These are phyloP conservation scores for Volucella inflata DNA, from an alignment of 2,888 invertebrate species.

Conservation along the genomic window DNA sequence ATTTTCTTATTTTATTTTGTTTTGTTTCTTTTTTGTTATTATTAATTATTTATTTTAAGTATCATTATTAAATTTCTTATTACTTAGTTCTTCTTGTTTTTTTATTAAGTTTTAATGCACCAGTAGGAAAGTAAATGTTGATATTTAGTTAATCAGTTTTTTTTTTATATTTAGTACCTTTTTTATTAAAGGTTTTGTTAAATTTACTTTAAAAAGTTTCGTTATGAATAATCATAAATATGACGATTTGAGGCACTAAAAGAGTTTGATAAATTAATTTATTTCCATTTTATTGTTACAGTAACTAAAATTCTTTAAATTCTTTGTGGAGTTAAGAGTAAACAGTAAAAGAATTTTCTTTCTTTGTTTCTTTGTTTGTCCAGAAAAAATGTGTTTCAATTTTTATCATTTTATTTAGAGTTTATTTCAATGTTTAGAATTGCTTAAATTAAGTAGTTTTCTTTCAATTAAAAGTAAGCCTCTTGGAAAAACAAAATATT, in stretches of 20 bases:
- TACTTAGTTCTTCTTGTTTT: conserved; percentile 51
- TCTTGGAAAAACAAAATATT: too few relatives aligned
- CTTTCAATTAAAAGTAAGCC: too few relatives aligned
- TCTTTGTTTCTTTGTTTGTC: neutral
- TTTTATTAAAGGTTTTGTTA: conserved; percentile 47
- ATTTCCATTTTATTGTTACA: conserved; percentile 75
- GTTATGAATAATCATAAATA: conserved; percentile 75
- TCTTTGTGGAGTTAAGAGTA: conserved; percentile 20
- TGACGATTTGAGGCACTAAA: conserved; percentile 76
- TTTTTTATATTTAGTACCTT: conserved; percentile 61
- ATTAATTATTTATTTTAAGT: conserved; percentile 4
- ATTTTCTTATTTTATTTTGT: conserved; percentile 74
- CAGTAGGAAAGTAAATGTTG: conserved; percentile 80
- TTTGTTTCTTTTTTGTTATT: conserved; percentile 66
- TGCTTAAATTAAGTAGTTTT: too few relatives aligned
- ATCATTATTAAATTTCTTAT: too few relatives aligned
- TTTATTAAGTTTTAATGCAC: conserved; percentile 78
- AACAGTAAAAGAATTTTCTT: neutral
- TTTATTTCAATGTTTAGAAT: too few relatives aligned
- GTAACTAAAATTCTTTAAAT: conserved; percentile 67
- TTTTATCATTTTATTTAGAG: too few relatives aligned
- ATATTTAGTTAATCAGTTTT: conserved; percentile 78
- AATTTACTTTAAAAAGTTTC: conserved; percentile 74
- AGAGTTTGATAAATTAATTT: conserved; percentile 74
- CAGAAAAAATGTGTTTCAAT: too few relatives aligned